Base-by-base conservation (phyloP, 2,888 invertebrate species). In the Callyntrura guangdongensis region DNA sequence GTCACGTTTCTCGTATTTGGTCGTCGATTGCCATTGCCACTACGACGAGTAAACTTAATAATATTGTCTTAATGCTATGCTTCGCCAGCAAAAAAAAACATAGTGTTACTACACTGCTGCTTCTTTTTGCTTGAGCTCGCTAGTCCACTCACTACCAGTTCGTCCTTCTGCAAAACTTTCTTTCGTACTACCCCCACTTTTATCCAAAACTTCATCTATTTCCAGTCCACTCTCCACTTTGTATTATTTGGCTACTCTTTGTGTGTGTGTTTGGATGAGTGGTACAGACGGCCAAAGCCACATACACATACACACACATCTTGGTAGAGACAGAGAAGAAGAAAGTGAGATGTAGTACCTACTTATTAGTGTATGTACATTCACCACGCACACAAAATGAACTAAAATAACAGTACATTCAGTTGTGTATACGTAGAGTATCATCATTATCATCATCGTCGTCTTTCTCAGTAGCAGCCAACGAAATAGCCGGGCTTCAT, bases 1-100 rank as follows among this genome's bases (percentile, higher is more conserved):
- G 91, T 91, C 91, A 91, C 91, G 91, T 91, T 91, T 83, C 86
- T 86, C 67, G 86, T 90, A 90, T 90, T 90, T 90, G 86, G 90
- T 90, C 86, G 53, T 69, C 90, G 82, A 90, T 86, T 90, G 25
- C 81, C 47, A 36, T 49, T 64, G 59, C 45, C 22, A 67, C 12
- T 72, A 53, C 20, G 56, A 45, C 17, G 14, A n/a, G 22, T 56
- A 79, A 27, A 79, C 56, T 79, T 79, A 79, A 79, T 79, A 59
- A 49, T 56, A 56, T 77, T 77, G 53, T 89, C 49, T 74, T 85
- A 4, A 82, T 83, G 82, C 53, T 85, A 56, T 79, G 85, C 89
- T 90, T 90, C 79, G 89, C 81, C 45, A 17, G 89, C 85, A 90
- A 79, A 85, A 90, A 74, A 49, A 25, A 82, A 2, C 2, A 49